These are phyloP conservation scores for Polymixis flavicincta DNA, from an alignment of 2,888 invertebrate species.

Conservation along the genomic window DNA sequence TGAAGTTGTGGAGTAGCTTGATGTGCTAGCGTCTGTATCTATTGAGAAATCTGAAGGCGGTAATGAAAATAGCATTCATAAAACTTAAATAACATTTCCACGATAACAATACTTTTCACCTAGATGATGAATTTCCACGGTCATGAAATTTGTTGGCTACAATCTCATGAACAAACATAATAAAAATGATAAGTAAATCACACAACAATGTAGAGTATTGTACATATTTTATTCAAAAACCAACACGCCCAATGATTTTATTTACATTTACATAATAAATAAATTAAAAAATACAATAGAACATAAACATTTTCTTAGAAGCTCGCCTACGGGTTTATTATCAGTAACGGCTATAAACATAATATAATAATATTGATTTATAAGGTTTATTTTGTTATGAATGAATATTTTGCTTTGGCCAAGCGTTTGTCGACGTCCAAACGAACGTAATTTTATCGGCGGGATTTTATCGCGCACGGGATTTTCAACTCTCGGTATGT, in stretches of 20 bases:
- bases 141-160: slow-evolving; percentile 20
- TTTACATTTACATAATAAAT: slow-evolving; percentile 66
- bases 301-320: slow-evolving; percentile 63
- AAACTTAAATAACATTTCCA: slow-evolving; percentile 19
- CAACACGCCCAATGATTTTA: slow-evolving; percentile 56
- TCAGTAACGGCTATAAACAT: slow-evolving; percentile 63
- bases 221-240: slow-evolving; percentile 48
- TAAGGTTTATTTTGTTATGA: slow-evolving; percentile 54
- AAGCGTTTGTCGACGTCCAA: slow-evolving; percentile 11
- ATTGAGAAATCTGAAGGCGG: neutral
- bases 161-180: slow-evolving; percentile 27
- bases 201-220: slow-evolving; percentile 50
- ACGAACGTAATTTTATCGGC: too few species aligned
- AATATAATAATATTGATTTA: slow-evolving; percentile 66
- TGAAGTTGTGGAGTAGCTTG: too few species aligned
- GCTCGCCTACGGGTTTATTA: slow-evolving; percentile 65
- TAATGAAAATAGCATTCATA: neutral
- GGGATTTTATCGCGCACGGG: too few species aligned
- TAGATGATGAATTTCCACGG: slow-evolving; percentile 27
- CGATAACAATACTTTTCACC: slow-evolving; percentile 23
- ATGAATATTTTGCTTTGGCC: slow-evolving; percentile 56
- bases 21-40: too few species aligned
- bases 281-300: slow-evolving; percentile 69
- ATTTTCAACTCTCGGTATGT: too few species aligned
- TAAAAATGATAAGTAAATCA: slow-evolving; percentile 55